Evolutionary conservation across 2,797 vertebrate genomes (phyloP), one percentile per base, ranked within the genome.

Genomic region (Oreortyx pictus): DNA sequence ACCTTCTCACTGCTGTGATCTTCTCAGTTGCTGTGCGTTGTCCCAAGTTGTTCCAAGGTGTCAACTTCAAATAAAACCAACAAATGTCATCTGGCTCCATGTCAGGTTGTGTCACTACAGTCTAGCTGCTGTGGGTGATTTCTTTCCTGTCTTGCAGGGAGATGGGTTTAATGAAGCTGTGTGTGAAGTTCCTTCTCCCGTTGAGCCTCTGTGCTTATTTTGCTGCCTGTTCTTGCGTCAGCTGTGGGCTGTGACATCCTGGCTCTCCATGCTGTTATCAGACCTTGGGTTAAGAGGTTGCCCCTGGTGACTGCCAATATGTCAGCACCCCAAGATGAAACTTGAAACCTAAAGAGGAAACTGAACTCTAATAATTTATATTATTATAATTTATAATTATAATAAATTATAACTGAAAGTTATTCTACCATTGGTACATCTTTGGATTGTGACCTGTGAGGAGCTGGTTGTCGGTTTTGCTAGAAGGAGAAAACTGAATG

Each of bases 11-110:
- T 43, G 60, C 15, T 73, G 62, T 60, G 27, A 49, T 66, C 43
- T n/a, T 78, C 76, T 86, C 47, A 11, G 27, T 49, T 71, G 27
- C 74, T 75, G 5, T 9, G 57, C 64, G 62, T 83, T 89, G 37
- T 83, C 70, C 82, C 59, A 73, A 87, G 66, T 86, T 88, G 41
- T 87, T 66, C 85, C 56, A 70, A 83, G 70, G 62, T 87, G 66
- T 89, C 31, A 81, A 7, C 76, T 89, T 78, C 62, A 82, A 83
- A 89, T 89, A 80, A 87, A 90, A 81, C 56, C 31, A 33, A 62
- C 78, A 90, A 44, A 76, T 61, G 8, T 73, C 41, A 81, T 70
- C 87, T 89, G 74, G 29, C 77, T 86, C 56, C 0, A 0, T 64
- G 73, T 91, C 87, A 76, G 54, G 41, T 67, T 67, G 52, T 49